A percentile compares a stretch with the other conserved stretches of the same genome.
These are phyloP conservation scores for Laothoe populi DNA, from an alignment of 2,888 invertebrate species.

Conservation along the genomic window DNA sequence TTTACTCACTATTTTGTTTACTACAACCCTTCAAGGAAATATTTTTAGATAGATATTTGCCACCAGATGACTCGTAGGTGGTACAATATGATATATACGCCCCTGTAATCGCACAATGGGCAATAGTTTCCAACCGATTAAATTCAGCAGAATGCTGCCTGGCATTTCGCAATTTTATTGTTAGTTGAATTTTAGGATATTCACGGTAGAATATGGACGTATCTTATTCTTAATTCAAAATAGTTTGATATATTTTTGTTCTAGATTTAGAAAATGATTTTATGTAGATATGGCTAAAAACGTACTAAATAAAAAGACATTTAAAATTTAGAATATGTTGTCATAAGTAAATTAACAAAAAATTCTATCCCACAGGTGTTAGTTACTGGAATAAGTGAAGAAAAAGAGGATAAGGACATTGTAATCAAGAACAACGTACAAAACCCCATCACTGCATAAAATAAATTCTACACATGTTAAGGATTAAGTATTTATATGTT, in stretches of 20 bases:
- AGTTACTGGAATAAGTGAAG: conserved; percentile 66
- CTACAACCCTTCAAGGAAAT: not conserved
- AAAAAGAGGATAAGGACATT: conserved; percentile 53
- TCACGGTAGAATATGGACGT: not conserved
- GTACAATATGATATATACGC: not conserved
- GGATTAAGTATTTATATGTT: conserved; percentile 52
- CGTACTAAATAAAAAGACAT: not conserved
- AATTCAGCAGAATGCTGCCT: not conserved
- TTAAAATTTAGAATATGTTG: not conserved
- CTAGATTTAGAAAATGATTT: not conserved
- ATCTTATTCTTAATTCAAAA: not conserved
- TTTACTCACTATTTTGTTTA: not conserved
- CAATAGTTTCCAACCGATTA: conserved; percentile 10
- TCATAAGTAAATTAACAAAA: not conserved
- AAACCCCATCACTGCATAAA: conserved; percentile 65
- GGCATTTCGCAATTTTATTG: conserved; percentile 3
- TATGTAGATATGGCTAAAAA: not conserved
- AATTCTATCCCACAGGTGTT: conserved; percentile 58
- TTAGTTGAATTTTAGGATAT: not conserved
- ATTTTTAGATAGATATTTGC: not conserved
- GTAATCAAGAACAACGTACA: conserved; percentile 59
- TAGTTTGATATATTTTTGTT: not conserved
- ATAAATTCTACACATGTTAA: conserved; percentile 37
- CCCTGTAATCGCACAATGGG: conserved; percentile 1
- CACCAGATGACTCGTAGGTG: not conserved